A percentile compares a stretch with the other conserved stretches of the same genome.
These are phyloP conservation scores for Herminia tarsipennalis DNA, from an alignment of 2,888 invertebrate genomes.

Conservation along the genomic window DNA sequence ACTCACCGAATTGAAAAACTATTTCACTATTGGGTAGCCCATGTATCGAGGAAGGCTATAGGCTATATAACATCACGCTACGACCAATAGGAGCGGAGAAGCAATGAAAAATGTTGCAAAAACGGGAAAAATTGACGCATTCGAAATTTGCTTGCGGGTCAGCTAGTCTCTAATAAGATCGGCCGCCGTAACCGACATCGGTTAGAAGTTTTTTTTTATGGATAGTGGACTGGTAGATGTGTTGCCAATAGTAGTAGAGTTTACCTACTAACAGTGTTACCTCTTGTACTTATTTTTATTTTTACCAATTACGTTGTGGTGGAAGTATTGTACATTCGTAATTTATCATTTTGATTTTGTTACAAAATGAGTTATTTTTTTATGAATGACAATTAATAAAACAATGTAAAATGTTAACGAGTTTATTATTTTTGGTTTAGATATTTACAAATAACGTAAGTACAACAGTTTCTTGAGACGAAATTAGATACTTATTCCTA, in stretches of 20 bases:
- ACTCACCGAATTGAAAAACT: no score
- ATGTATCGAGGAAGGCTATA: no score
- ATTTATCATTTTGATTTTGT: conserved; percentile 20
- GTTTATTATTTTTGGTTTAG: conserved; percentile 46
- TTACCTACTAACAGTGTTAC: conserved; percentile 13
- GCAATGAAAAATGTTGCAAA: no score
- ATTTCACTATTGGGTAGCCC: no score
- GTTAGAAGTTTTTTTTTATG: no score
- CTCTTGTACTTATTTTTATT: conserved; percentile 16
- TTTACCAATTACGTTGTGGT: conserved; percentile 27
- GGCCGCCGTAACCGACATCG: no score
- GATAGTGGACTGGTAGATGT: neutral
- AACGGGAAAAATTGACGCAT: no score
- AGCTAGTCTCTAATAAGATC: no score
- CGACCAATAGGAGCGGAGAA: no score
- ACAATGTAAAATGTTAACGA: conserved; percentile 39
- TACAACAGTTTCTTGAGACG: neutral
- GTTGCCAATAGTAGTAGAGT: conserved; percentile 6
- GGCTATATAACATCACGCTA: no score
- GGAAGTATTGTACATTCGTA: conserved; percentile 25
- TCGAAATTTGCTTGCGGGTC: no score
- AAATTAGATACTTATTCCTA: no score
- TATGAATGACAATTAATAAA: conserved; percentile 30
- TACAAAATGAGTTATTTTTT: neutral
- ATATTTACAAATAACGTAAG: conserved; percentile 11